Evolutionary conservation across 2,888 invertebrate species (phyloP).

Genomic region (Eueremaeus valkanovi): DNA sequence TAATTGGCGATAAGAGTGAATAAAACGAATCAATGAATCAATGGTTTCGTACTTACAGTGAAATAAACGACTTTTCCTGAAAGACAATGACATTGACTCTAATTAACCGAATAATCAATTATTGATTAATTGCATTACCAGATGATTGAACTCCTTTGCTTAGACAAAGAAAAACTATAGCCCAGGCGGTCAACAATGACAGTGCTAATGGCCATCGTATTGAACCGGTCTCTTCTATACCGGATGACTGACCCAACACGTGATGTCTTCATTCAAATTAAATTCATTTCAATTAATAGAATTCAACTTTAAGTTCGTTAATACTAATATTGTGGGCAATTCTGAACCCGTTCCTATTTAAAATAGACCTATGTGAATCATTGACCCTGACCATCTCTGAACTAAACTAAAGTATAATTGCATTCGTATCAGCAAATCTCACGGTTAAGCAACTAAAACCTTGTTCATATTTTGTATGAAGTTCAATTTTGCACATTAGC

Average conservation of each 20-base stretch:
- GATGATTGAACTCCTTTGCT: conserved; percentile 49
- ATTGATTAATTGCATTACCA: conserved; percentile 44
- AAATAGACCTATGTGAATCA: no score
- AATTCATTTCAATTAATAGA: no score
- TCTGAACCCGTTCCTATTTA: no score
- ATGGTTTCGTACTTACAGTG: conserved; percentile 53
- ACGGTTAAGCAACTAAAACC: no score
- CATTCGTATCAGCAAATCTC: no score
- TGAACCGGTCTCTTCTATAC: conserved; percentile 56
- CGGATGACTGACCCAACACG: conserved; percentile 66
- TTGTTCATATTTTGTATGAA: no score
- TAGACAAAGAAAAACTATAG: conserved; percentile 55
- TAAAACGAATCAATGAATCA: no score
- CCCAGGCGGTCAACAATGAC: conserved; percentile 72
- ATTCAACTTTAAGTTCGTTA: no score
- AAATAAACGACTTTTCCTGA: conserved; percentile 65
- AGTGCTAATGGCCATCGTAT: conserved; percentile 63
- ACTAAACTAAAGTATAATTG: no score
- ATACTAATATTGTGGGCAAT: no score
- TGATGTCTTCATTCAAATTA: conserved; percentile 55
- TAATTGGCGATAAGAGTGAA: background rate
- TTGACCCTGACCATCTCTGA: no score
- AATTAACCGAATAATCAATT: background rate
- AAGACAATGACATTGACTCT: background rate
- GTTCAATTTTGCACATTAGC: no score